Evolutionary conservation across 2,113 vertebrate genomes (phyloP), one percentile per base, ranked within the genome.

Genomic region (Lonchura striata): DNA sequence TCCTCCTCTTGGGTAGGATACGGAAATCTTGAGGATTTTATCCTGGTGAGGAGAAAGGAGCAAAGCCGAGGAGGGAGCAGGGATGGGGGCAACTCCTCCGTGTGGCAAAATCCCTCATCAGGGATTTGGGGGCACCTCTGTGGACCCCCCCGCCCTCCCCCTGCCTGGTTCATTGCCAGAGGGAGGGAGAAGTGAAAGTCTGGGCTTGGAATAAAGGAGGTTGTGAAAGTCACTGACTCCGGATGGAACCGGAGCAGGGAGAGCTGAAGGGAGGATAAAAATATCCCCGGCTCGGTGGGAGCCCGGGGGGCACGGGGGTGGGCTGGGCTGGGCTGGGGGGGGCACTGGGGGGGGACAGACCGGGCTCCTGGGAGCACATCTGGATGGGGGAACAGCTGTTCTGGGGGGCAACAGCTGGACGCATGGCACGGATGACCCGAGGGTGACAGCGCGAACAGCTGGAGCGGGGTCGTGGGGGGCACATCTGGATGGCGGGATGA

Each of bases 191-290:
- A 52, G 6, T 13, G 76, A 71, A 81, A 86, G 23, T 53, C 53
- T 60, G 2, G 7, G 61, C 35, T 3, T 41, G 33, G 41, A n/a
- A 46, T 77, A 68, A 80, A 69, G 33, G 56, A 90, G 76, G 47
- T 25, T 84, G 89, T 7, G 19, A 57, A 91, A 90, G 75, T 79
- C 56, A 20, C n/a, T 7, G 63, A 17, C 39, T 71, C 71, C 14
- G 14, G 63, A 44, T 56, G 44, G 82, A 81, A 88, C 76, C 8
- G 24, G 68, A 92, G 68, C 80, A 57, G 76, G 86, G 79, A 14
- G 95, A 72, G 68, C 66, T 92, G 88, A 79, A 39, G 35, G 65
- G 60, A 77, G 74, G 65, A 31, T 84, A 86, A 90, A 92, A 84
- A 81, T 72, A 91, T 2, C 63, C 57, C 64, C 1, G 5, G 56